Percentiles rank a stretch among this genome's conserved stretches.
Conservation (phyloP, 2,888 invertebrate species). For the Mantis religiosa region DNA sequence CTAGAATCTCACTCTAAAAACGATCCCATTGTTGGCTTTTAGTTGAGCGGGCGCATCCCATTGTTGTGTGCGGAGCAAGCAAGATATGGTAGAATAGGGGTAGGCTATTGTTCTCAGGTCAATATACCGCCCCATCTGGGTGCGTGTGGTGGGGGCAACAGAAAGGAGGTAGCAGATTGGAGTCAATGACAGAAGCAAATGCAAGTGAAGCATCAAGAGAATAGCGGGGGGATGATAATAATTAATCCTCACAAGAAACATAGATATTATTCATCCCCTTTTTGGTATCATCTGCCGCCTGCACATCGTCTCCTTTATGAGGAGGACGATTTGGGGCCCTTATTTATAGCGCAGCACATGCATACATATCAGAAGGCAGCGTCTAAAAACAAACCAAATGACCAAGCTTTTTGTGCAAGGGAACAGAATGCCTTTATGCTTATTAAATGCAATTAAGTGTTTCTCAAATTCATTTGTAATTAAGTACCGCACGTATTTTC, state of each 20-base stretch:
- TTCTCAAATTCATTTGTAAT: not conserved
- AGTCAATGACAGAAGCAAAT: not conserved
- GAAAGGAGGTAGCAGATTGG: not conserved
- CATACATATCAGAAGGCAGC: not conserved
- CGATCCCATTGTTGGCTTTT: slow-evolving; percentile 8
- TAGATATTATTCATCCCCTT: not conserved
- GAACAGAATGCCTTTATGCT: not conserved
- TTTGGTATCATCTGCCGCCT: not conserved
- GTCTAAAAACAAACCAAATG: not conserved
- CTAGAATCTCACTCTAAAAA: not conserved
- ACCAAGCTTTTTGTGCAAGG: not conserved
- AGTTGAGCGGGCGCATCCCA: not conserved
- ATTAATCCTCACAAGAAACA: not conserved
- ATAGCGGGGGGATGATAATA: not conserved
- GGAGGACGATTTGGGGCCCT: not conserved
- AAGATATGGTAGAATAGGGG: not conserved
- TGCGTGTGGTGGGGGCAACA: not conserved
- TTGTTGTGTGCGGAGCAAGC: not conserved
- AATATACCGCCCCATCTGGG: not conserved
- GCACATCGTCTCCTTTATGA: not conserved
- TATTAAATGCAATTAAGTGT: not conserved
- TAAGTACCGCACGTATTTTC: not conserved
- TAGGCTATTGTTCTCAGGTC: not conserved
- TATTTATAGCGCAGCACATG: not conserved
- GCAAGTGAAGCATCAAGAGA: not conserved